phyloP scores from a whole-genome alignment of 2,113 vertebrate species.

The Eira barbara region DNA sequence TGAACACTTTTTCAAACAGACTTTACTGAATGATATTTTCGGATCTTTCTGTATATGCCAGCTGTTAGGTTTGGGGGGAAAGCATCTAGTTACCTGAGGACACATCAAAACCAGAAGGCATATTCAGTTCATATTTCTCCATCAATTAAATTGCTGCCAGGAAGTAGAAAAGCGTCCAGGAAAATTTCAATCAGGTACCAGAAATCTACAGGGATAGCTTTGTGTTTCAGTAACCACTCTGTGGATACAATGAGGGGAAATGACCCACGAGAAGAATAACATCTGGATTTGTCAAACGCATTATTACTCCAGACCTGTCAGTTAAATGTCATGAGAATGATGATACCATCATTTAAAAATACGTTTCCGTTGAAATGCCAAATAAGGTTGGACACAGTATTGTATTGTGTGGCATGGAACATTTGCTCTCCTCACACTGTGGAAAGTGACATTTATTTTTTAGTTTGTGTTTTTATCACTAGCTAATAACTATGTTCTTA shows the following conservation, averaged over 20 bases:
- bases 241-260: conserved; percentile 46
- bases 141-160: conserved; percentile 15
- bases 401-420: neutral
- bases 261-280: conserved; percentile 10
- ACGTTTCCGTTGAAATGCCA: neutral
- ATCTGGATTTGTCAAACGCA: neutral
- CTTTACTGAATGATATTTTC: conserved; percentile 31
- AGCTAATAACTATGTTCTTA: neutral
- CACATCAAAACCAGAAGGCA: neutral
- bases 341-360: conserved; percentile 18
- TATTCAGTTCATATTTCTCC: conserved; percentile 7
- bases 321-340: neutral
- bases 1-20: neutral
- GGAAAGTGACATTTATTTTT: conserved; percentile 15
- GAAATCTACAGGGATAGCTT: neutral
- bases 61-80: neutral
- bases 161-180: conserved; percentile 22
- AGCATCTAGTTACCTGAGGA: neutral
- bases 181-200: conserved; percentile 47
- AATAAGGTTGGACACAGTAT: neutral
- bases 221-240: neutral
- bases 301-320: neutral
- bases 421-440: neutral
- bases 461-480: conserved; percentile 15
- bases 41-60: neutral